Conservation (phyloP, 2,888 invertebrate species). For the Drosophila hamatofila region DNA sequence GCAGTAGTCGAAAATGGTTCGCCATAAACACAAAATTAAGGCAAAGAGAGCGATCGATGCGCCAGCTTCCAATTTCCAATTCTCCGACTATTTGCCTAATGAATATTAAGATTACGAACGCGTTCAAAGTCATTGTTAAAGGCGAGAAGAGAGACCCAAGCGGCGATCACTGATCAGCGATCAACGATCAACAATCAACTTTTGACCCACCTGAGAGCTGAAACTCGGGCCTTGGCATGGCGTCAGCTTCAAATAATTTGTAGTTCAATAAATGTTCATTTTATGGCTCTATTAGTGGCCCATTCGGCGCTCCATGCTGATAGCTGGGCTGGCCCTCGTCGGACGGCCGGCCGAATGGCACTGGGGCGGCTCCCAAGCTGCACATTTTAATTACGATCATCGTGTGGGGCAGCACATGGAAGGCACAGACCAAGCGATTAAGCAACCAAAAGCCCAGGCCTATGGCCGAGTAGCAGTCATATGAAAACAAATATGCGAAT, state of each 20-base stretch:
- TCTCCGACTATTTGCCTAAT: conserved; percentile 65
- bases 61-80: conserved; percentile 12
- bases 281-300: conserved; percentile 84
- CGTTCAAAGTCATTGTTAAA: conserved; percentile 33
- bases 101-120: conserved; percentile 77
- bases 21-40: conserved; percentile 64
- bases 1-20: conserved; percentile 57
- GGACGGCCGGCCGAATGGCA: neutral
- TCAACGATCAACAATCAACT: conserved; percentile 36
- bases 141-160: conserved; percentile 20
- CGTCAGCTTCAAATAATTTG: conserved; percentile 80
- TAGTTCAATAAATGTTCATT: conserved; percentile 83
- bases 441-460: neutral
- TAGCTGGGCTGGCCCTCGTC: conserved; percentile 6
- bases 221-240: conserved; percentile 20
- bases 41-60: conserved; percentile 37
- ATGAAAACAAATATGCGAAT: conserved; percentile 78
- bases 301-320: conserved; percentile 55
- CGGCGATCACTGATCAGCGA: conserved; percentile 28
- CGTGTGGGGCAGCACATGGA: conserved; percentile 53
- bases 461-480: conserved; percentile 21
- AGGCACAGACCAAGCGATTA: neutral
- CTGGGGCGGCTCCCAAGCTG: conserved; percentile 27
- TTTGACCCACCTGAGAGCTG: conserved; percentile 44
- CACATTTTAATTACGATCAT: conserved; percentile 58